A percentile compares a stretch with the other conserved stretches of the same genome.
Conservation (phyloP, 2,797 vertebrate species). For the Diceros bicornis region DNA sequence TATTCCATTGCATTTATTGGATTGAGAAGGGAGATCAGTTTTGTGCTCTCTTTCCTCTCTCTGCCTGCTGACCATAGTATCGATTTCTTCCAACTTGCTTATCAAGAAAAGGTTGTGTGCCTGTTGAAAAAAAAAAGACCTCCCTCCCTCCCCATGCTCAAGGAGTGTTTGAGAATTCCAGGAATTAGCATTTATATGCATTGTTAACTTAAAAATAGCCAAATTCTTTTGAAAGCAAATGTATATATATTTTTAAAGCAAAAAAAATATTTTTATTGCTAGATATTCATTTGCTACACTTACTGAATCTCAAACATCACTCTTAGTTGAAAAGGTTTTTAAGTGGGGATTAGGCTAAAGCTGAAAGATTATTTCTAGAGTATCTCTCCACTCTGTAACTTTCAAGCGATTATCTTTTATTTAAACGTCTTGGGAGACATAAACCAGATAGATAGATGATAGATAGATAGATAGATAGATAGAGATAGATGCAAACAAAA, state of each 20-base stretch:
- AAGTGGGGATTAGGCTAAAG: slow-evolving; percentile 15
- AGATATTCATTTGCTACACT: neutral
- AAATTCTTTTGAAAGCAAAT: neutral
- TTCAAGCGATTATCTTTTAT: neutral
- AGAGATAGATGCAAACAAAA: neutral
- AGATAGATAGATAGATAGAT: neutral
- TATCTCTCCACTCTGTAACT: neutral
- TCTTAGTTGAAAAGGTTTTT: slow-evolving; percentile 45
- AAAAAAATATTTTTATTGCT: neutral
- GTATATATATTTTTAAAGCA: neutral
- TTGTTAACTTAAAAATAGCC: slow-evolving; percentile 20
- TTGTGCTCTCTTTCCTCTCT: neutral
- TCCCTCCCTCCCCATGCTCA: neutral
- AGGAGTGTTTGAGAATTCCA: slow-evolving; percentile 44
- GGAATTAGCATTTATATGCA: neutral
- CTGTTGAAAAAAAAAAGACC: neutral
- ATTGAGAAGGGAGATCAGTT: neutral
- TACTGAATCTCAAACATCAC: neutral
- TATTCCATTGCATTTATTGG: neutral
- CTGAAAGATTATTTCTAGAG: neutral
- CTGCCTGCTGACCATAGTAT: neutral
- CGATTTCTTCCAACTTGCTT: slow-evolving; percentile 24
- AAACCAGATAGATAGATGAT: neutral
- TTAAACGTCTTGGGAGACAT: neutral
- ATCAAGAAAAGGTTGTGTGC: slow-evolving; percentile 28